Evolutionary conservation across 2,888 invertebrate genomes (phyloP), one percentile per base, ranked within the genome.

Genomic region (Orchesellides sinensis): DNA sequence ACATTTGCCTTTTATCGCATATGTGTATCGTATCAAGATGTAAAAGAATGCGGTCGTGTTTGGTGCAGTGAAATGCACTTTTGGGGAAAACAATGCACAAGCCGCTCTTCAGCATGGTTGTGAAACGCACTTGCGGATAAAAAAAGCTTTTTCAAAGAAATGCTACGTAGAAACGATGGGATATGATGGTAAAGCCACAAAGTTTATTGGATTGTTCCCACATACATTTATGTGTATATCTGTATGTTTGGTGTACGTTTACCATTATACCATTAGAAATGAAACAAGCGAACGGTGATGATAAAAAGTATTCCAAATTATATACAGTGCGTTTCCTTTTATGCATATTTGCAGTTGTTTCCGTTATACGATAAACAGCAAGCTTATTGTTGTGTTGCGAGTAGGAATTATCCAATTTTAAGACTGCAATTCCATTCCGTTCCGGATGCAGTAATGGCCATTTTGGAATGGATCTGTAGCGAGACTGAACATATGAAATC

Each of bases 321-420:
- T 17, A 6, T 17, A 27, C 19, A 65, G 65, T 52, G 61, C 32
- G 35, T 52, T 29, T 29, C 19, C 19, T 49, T 27, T 56, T 59
- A 29, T 59, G n/a, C n/a, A 29, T 29, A 12, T 49, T 17, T 49
- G 19, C 40, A 14, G n/a, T 59, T 19, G 19, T 17, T 19, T 49
- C 2, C 49, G 32, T 12, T 29, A 17, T n/a, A 21, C 12, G 3
- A 4, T 59, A 17, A 25, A 49, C 25, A n/a, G 27, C 19, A 23
- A 63, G 65, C 25, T 63, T 61, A 74, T 74, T 65, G 74, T 74
- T 74, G 61, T n/a, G n/a, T 65, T 75, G 54, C 56, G 66, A 65
- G 45, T 75, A 66, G 75, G 66, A 66, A 75, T 75, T 66, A 75
- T 75, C 54, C 75, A 54, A 45, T 66, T 75, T 65, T n/a, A 52